These are phyloP conservation scores for Scaptomyza hsui DNA, from an alignment of 1,140 invertebrate genomes.

Conservation along the genomic window DNA sequence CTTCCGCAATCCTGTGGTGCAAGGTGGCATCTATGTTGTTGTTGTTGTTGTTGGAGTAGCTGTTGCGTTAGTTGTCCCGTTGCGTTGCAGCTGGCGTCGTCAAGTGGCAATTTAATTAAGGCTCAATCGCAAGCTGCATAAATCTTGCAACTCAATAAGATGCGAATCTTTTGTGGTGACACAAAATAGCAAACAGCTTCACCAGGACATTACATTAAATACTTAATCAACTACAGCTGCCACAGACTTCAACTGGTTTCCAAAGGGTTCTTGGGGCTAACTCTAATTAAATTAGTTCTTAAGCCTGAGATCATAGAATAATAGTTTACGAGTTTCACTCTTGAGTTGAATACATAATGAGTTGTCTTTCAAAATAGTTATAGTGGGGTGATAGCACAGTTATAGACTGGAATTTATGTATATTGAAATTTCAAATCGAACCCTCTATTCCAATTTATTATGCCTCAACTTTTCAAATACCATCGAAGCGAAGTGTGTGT, in stretches of 20 bases:
- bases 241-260: background rate
- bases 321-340: too few species aligned
- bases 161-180: constrained; percentile 25
- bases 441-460: too few species aligned
- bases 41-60: background rate
- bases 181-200: constrained; percentile 32
- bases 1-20: background rate
- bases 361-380: background rate
- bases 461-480: background rate
- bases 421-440: too few species aligned
- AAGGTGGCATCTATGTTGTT: background rate
- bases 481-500: constrained; percentile 28
- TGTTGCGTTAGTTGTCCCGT: background rate
- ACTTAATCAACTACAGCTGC: constrained; percentile 1
- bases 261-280: background rate
- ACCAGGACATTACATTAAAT: constrained; percentile 27
- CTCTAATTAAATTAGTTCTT: background rate
- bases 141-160: constrained; percentile 41
- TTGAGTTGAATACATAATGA: background rate
- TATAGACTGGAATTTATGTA: too few species aligned
- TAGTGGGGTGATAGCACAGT: too few species aligned
- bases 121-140: constrained; percentile 42
- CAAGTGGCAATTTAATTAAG: constrained; percentile 50
- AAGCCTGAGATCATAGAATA: background rate
- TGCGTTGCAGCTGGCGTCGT: background rate